These are phyloP conservation scores for Etia nguti DNA, from an alignment of 2,113 vertebrate genomes.

Conservation along the genomic window DNA sequence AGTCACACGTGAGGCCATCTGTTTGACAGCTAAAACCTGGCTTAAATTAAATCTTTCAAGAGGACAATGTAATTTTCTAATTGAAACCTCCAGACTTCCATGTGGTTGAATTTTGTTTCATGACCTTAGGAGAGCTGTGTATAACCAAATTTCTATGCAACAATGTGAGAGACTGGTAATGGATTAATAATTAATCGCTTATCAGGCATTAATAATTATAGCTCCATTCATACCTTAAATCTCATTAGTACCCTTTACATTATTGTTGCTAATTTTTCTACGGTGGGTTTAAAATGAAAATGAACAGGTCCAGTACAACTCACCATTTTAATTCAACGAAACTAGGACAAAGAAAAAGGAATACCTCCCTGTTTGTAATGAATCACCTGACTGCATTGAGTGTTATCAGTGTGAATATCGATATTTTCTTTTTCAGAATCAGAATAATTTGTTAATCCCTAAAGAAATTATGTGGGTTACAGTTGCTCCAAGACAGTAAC, in stretches of 20 bases:
- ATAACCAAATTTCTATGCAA: neutral
- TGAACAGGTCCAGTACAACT: neutral
- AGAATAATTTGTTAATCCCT: neutral
- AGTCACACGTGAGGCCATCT: neutral
- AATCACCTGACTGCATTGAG: neutral
- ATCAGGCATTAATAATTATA: neutral
- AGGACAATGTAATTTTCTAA: no score
- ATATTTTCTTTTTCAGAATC: neutral
- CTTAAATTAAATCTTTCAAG: no score
- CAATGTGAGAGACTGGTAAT: neutral
- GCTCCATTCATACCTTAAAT: neutral
- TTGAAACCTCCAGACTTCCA: neutral
- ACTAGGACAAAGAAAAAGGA: neutral
- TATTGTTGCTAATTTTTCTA: neutral
- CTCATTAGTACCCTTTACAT: neutral
- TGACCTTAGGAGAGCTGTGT: neutral
- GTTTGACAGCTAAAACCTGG: neutral
- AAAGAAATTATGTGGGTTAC: neutral
- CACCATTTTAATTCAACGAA: neutral
- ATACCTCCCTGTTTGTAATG: neutral
- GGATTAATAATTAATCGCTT: neutral
- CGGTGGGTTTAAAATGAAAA: neutral
- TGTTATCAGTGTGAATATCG: neutral
- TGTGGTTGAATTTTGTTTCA: neutral
- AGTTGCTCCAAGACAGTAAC: neutral